Evolutionary conservation across 2,888 invertebrate genomes (phyloP), one percentile per base, ranked within the genome.

Genomic region (Tachystola acroxantha): DNA sequence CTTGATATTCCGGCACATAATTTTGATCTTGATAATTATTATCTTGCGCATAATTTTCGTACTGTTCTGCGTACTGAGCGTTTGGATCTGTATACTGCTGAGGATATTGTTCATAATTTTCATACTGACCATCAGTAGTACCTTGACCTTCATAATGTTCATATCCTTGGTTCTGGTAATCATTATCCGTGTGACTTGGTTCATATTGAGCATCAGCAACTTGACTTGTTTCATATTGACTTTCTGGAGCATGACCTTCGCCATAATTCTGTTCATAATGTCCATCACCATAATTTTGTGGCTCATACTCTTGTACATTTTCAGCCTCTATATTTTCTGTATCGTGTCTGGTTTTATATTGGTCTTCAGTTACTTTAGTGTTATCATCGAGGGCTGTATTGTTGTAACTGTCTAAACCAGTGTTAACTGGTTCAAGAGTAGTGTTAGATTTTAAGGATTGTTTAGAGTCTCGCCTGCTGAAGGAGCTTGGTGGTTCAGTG

Each of bases 141-240:
- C 19, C 14, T 6, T 7, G n/a, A n/a, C 27, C 34, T 29, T 32
- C 36, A 24, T 43, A 30, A 27, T 57, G 70, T 38, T 71, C 72
- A 39, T 77, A 76, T 43, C 76, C 72, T 41, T 72, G 72, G 34
- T 73, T 73, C 35, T 76, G 67, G 33, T 64, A 74, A 31, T 75
- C 72, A 37, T 65, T 67, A 37, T 55, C 60, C n/a, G 13, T 10
- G 26, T 51, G 48, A 36, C 41, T 40, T 39, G 48, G 46, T 13
- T 42, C 46, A 20, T 36, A 42, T n/a, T 36, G 32, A 9, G 7
- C 36, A n/a, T 19, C 20, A 10, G 9, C 7, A 13, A 13, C 20
- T 7, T 24, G 48, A 36, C 41, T 40, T 37, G 48, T 45, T 13
- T 42, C 46, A 20, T 36, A 42, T n/a, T 36, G 32, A 27, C 16